phyloP scores from a whole-genome alignment of 64 coral and sea anemone species.

The Acropora yongei region DNA sequence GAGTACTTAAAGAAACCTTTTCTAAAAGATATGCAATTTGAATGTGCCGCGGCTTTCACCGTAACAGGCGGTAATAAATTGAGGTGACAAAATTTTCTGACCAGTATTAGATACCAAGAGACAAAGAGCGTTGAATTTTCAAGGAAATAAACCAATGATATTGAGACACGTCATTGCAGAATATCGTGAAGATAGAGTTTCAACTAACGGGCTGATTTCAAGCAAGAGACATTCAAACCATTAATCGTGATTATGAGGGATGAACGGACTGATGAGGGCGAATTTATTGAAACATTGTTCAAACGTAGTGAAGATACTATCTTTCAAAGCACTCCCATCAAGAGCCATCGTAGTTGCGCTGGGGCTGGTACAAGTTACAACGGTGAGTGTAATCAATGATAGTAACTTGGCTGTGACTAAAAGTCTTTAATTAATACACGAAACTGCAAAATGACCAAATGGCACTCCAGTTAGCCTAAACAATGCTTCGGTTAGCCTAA shows the following conservation, averaged over 20 bases:
- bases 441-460: too few relatives aligned
- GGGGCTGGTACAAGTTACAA: not conserved
- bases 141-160: not conserved
- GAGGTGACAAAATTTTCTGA: not conserved
- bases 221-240: not conserved
- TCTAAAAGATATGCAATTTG: not conserved
- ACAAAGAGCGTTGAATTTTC: not conserved
- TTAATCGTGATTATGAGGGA: not conserved
- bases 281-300: not conserved
- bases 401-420: too few relatives aligned
- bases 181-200: not conserved
- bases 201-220: not conserved
- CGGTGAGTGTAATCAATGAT: not conserved
- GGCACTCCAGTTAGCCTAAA: too few relatives aligned
- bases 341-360: not conserved
- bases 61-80: not conserved
- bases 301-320: conserved; percentile 6
- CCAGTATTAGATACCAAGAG: not conserved
- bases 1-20: not conserved
- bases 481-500: too few relatives aligned
- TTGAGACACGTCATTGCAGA: conserved; percentile 8
- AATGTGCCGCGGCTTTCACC: too few relatives aligned
- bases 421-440: too few relatives aligned
- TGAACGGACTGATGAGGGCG: not conserved
- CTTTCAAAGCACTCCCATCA: conserved; percentile 5